Conservation (phyloP, 2,888 invertebrate species). For the Hypomecis atomaria region DNA sequence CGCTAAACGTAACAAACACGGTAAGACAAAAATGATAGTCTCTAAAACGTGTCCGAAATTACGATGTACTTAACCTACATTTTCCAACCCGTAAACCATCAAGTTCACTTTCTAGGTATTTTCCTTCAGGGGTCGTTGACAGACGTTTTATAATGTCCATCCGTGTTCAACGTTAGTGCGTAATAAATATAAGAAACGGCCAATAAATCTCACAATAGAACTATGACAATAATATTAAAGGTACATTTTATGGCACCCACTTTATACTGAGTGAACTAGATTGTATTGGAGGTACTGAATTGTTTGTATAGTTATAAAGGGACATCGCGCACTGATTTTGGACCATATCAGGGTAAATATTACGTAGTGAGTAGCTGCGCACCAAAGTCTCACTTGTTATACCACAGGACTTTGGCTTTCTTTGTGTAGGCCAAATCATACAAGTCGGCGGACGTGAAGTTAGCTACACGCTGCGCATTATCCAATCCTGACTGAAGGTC, state of each 20-base stretch:
- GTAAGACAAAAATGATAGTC: background rate
- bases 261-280: slow-evolving; percentile 15
- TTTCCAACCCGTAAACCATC: slow-evolving; percentile 4
- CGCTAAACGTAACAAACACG: background rate
- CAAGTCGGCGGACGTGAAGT: too few species aligned
- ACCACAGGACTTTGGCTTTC: too few species aligned
- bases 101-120: slow-evolving; percentile 8
- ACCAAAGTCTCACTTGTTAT: too few species aligned
- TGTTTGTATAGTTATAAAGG: slow-evolving; percentile 3
- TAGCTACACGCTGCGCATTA: too few species aligned
- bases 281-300: slow-evolving; percentile 19
- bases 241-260: slow-evolving; percentile 31
- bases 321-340: background rate
- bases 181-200: slow-evolving; percentile 46
- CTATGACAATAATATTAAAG: slow-evolving; percentile 50
- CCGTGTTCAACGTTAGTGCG: slow-evolving; percentile 36
- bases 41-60: slow-evolving; percentile 4
- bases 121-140: slow-evolving; percentile 27
- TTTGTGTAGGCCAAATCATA: too few species aligned
- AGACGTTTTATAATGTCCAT: slow-evolving; percentile 26
- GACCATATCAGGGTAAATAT: background rate
- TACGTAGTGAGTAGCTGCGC: too few species aligned
- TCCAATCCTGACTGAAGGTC: too few species aligned
- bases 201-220: slow-evolving; percentile 46
- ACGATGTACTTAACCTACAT: slow-evolving; percentile 16